Evolutionary conservation across 2,888 invertebrate genomes (phyloP).

Genomic region (Nebria salina): DNA sequence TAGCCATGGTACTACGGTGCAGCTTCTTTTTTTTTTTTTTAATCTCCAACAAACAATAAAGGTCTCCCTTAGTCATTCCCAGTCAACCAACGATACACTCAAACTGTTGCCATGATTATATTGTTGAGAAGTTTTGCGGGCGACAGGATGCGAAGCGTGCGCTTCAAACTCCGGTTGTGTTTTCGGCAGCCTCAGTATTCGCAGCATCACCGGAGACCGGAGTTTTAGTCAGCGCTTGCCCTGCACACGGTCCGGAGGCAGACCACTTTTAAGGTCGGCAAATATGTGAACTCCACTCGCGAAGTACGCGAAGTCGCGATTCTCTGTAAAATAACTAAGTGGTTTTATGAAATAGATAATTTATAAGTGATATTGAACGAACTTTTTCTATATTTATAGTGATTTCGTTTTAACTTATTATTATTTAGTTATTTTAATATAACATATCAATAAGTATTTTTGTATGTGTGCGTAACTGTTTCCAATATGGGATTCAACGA

Average conservation of each 20-base stretch:
- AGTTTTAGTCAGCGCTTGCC: slow-evolving; percentile 38
- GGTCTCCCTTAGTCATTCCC: slow-evolving; percentile 15
- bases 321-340: neutral
- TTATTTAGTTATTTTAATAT: neutral
- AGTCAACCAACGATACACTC: slow-evolving; percentile 7
- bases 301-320: neutral
- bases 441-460: slow-evolving; percentile 33
- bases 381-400: slow-evolving; percentile 2
- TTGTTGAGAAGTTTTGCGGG: slow-evolving; percentile 17
- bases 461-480: slow-evolving; percentile 21
- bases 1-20: slow-evolving; percentile 27
- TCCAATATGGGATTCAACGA: slow-evolving; percentile 65
- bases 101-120: slow-evolving; percentile 6
- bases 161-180: slow-evolving; percentile 19
- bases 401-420: neutral
- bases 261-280: neutral
- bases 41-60: slow-evolving; percentile 39
- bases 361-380: neutral
- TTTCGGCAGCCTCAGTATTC: slow-evolving; percentile 25
- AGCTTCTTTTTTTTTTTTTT: slow-evolving; percentile 25
- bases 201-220: slow-evolving; percentile 41
- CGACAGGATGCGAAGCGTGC: slow-evolving; percentile 26
- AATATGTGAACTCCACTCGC: neutral
- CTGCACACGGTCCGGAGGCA: slow-evolving; percentile 37
- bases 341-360: neutral